A percentile compares a stretch with the other conserved stretches of the same genome.
These are phyloP conservation scores for Paradisaea rubra DNA, from an alignment of 2,113 vertebrate genomes.

Conservation along the genomic window DNA sequence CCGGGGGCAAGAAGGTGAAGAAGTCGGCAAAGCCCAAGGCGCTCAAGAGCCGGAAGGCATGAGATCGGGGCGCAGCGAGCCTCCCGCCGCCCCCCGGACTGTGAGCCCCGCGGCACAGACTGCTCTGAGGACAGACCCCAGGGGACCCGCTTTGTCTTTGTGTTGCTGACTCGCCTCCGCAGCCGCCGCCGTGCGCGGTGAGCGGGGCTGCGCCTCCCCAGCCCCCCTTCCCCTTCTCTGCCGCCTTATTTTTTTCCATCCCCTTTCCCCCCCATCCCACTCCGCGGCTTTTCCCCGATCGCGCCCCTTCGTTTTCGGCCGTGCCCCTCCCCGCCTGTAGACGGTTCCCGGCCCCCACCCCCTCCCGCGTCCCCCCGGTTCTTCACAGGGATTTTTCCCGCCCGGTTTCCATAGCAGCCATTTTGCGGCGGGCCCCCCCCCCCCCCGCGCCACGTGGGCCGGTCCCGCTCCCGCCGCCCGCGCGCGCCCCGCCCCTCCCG, in stretches of 20 bases:
- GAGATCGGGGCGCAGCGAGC: background rate
- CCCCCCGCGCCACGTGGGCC: background rate
- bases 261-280: background rate
- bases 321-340: background rate
- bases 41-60: constrained; percentile 75
- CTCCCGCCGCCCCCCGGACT: background rate
- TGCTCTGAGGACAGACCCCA: constrained; percentile 20
- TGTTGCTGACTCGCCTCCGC: background rate
- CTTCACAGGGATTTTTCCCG: background rate
- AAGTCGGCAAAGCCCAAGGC: constrained; percentile 77
- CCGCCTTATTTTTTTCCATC: background rate
- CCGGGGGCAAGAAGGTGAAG: constrained; percentile 76
- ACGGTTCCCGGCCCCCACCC: background rate
- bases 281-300: background rate
- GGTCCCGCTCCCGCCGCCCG: background rate
- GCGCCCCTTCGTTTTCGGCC: constrained; percentile 4
- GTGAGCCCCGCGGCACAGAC: background rate
- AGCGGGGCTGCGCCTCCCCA: background rate
- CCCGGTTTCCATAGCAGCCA: background rate
- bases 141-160: constrained; percentile 41
- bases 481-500: too few species aligned
- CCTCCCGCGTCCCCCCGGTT: background rate
- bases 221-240: background rate
- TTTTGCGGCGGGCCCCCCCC: background rate
- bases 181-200: constrained; percentile 8